A percentile compares a stretch with the other conserved stretches of the same genome.
Conservation (phyloP, 2,888 invertebrate species). For the Oxyteleia sp. region DNA sequence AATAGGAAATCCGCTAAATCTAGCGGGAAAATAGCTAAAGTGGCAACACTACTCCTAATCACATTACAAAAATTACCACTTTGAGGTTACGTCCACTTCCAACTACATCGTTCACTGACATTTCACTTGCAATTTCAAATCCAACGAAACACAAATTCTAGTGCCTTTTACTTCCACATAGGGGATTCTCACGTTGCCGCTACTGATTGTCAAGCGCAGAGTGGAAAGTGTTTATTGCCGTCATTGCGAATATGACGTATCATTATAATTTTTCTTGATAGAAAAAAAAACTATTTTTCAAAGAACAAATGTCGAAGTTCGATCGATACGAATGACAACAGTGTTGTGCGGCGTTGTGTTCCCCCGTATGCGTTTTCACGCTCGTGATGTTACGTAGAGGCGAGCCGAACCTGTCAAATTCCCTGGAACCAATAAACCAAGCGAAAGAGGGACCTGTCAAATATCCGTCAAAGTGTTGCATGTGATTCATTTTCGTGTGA, state of each 20-base stretch:
- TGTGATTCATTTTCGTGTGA: conserved; percentile 37
- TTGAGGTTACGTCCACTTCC: no score
- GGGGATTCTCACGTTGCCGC: conserved; percentile 30
- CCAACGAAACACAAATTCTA: no score
- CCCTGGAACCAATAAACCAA: no score
- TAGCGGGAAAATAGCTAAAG: no score
- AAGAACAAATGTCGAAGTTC: conserved; percentile 52
- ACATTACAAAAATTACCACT: no score
- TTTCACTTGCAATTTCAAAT: no score
- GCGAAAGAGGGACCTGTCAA: no score
- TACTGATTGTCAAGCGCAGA: conserved; percentile 47
- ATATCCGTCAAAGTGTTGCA: conserved; percentile 51
- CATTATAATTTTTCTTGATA: conserved; percentile 51
- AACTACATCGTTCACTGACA: no score
- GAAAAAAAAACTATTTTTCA: conserved; percentile 37
- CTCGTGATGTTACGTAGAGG: conserved; percentile 13
- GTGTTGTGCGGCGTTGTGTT: conserved; percentile 21
- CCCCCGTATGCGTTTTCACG: conserved; percentile 7
- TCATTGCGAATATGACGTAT: conserved; percentile 67
- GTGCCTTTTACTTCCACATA: conserved; percentile 3
- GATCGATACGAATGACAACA: conserved; percentile 41
- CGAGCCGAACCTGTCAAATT: conserved; percentile 47
- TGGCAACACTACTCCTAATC: no score
- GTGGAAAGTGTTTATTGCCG: conserved; percentile 63
- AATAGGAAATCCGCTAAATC: no score